phyloP scores from a whole-genome alignment of 2,113 vertebrate species.

The Dromiciops gliroides region DNA sequence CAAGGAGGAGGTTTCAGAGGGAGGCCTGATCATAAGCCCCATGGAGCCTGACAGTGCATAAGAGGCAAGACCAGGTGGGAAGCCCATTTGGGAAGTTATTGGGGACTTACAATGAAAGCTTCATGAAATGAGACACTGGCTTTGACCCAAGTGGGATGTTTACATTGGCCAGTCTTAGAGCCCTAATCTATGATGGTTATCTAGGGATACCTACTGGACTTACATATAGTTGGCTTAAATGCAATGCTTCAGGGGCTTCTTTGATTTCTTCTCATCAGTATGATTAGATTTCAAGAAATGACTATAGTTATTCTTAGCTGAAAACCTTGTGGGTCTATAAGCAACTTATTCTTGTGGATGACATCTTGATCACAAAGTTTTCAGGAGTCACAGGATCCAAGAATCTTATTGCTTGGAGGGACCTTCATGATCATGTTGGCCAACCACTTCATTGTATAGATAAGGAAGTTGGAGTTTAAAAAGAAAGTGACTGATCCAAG shows the following conservation, averaged over 20 bases:
- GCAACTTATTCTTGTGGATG: background rate
- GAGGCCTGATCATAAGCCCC: background rate
- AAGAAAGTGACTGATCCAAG: background rate
- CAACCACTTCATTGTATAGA: background rate
- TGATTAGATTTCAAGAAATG: background rate
- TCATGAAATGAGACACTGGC: background rate
- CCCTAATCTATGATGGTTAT: background rate
- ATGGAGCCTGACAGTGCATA: background rate
- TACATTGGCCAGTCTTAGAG: background rate
- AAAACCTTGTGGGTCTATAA: background rate
- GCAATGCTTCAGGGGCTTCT: background rate
- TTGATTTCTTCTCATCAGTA: background rate
- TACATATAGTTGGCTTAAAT: background rate
- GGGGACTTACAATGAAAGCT: background rate
- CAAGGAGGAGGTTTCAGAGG: background rate
- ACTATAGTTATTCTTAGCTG: background rate
- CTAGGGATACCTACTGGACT: background rate
- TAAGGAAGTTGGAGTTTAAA: background rate
- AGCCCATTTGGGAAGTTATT: background rate
- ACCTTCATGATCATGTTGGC: background rate
- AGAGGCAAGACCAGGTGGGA: background rate
- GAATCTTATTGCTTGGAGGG: background rate
- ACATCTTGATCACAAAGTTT: background rate
- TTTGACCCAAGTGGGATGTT: background rate
- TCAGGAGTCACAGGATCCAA: background rate